phyloP scores from a whole-genome alignment of 2,888 invertebrate genomes.

The Amphipyra berbera region DNA sequence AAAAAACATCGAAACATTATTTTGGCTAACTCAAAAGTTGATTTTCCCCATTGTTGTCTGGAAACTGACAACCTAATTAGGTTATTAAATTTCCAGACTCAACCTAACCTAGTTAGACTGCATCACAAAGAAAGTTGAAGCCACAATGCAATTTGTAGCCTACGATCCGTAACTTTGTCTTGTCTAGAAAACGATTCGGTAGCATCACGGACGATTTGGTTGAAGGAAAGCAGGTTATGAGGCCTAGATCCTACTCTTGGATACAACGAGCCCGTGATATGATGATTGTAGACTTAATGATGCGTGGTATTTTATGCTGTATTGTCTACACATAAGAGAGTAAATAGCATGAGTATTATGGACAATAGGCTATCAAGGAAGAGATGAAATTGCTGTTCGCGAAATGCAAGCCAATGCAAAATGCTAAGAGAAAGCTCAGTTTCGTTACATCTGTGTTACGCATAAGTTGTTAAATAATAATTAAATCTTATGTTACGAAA shows the following conservation, averaged over 20 bases:
- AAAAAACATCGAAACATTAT: neutral
- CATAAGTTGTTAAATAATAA: constrained; percentile 20
- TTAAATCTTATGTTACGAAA: constrained; percentile 25
- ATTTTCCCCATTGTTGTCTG: neutral
- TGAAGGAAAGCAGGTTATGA: constrained; percentile 71
- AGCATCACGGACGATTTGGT: constrained; percentile 68
- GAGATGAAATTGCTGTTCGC: constrained; percentile 6
- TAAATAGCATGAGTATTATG: constrained; percentile 10
- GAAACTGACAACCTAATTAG: constrained; percentile 26
- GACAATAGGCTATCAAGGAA: constrained; percentile 16
- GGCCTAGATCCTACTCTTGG: constrained; percentile 54
- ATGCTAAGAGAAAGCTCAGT: constrained; percentile 39
- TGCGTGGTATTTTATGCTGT: constrained; percentile 20
- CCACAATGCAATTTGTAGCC: constrained; percentile 73
- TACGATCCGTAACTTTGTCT: constrained; percentile 71
- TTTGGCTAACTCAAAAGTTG: neutral
- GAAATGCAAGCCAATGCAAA: constrained; percentile 21
- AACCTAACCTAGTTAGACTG: constrained; percentile 65
- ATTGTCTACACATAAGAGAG: constrained; percentile 18
- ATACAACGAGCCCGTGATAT: constrained; percentile 34
- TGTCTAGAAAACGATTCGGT: constrained; percentile 66
- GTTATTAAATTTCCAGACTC: constrained; percentile 57
- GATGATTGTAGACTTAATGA: constrained; percentile 21
- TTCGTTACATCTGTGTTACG: constrained; percentile 15
- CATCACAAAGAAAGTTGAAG: constrained; percentile 72